Evolutionary conservation across 2,888 invertebrate genomes (phyloP).

Genomic region (Gnatocerus cornutus): DNA sequence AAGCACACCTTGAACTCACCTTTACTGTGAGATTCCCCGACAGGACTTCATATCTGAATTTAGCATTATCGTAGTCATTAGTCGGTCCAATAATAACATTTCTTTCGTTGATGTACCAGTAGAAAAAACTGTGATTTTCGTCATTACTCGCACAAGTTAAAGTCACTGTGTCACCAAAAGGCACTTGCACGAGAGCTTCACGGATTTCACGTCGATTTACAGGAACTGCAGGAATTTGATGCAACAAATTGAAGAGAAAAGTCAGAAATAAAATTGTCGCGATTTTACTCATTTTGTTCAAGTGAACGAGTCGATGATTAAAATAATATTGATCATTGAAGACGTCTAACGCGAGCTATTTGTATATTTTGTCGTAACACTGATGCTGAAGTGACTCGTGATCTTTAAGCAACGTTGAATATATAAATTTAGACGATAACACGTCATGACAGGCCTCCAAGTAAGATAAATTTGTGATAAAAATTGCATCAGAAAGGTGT

Average conservation of each 20-base stretch:
- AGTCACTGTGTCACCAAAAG: conserved; percentile 75
- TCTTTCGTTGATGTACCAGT: conserved; percentile 76
- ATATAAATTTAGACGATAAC: conserved; percentile 41
- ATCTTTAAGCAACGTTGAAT: conserved; percentile 28
- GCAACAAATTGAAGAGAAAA: conserved; percentile 16
- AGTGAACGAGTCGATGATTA: neutral
- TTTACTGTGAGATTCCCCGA: conserved; percentile 79
- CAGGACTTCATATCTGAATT: conserved; percentile 81
- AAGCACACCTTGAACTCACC: conserved; percentile 71
- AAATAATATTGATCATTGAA: conserved; percentile 10
- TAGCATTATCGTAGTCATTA: conserved; percentile 75
- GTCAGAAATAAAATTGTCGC: conserved; percentile 5
- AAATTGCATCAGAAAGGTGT: no score
- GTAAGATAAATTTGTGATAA: no score
- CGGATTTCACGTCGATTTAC: neutral
- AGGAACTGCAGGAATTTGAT: conserved; percentile 15
- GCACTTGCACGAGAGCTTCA: conserved; percentile 63
- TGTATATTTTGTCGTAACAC: conserved; percentile 1
- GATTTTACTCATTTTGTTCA: neutral
- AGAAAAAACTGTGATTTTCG: conserved; percentile 78
- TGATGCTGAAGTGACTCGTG: conserved; percentile 17
- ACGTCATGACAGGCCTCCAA: conserved; percentile 17
- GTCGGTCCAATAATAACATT: conserved; percentile 79
- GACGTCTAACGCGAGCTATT: conserved; percentile 25
- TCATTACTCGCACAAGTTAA: conserved; percentile 79